Evolutionary conservation across 2,888 invertebrate genomes (phyloP), one percentile per base, ranked within the genome.

Genomic region (Drosophila kuntzei): DNA sequence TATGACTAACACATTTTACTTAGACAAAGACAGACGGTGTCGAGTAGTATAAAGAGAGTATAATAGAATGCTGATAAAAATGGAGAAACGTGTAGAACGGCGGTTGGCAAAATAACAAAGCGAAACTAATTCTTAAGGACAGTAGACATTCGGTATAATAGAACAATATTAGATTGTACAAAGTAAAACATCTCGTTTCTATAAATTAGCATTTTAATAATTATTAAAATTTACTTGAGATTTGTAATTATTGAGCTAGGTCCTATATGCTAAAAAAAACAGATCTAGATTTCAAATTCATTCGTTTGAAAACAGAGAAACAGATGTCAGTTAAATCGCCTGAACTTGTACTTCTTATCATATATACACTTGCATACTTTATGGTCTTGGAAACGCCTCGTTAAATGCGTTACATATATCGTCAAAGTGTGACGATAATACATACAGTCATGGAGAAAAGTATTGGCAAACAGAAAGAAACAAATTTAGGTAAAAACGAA

Each of bases 1-100:
- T 58, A 70, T 70, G 71, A 70, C 54, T 63, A 53, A 70, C 47
- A 59, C 43, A 44, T 68, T 49, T n/a, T 9, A 34, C 18, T 49
- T 34, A 34, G 37, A 36, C 18, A 18, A 14, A 14, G 16, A 32
- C 29, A 29, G 9, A 18, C 22, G 20, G 8, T 14, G 43, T n/a
- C 20, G 43, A 3, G 43, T 12, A 25, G 7, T 22, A n/a, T 3
- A 7, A 12, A 27, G 14, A 25, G 20, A 34, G 34, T n/a, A 18
- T 6, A 43, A 46, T 12, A 29, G 36, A 6, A n/a, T 11, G 18
- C 11, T 46, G 37, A 67, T 54, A 68, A 55, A 20, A 44, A 44
- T 20, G 9, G 6, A 14, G 11, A 36, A 49, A 50, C 46, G 22
- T 32, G 20, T 16, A 20, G 8, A 46, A n/a, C 11, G 2, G n/a